Conservation (phyloP, 1,140 invertebrate genomes). For the Holotrichia oblita region DNA sequence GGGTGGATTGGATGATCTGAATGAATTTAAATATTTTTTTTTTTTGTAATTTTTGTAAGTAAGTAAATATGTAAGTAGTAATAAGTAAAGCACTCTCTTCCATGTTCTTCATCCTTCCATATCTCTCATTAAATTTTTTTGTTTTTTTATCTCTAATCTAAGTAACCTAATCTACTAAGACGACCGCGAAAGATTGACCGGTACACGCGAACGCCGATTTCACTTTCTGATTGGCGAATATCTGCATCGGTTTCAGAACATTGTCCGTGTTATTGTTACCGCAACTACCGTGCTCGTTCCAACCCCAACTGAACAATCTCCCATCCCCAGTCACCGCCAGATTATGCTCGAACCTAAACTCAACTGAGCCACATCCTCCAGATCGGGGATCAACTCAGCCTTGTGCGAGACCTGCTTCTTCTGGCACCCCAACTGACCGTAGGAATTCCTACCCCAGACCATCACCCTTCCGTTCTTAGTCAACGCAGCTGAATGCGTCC, state of each 20-base stretch:
- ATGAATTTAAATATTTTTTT: too few species aligned
- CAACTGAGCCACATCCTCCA: constrained; percentile 65
- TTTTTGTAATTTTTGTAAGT: too few species aligned
- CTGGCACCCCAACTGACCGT: constrained; percentile 74
- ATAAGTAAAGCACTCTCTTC: too few species aligned
- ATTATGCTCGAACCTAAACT: constrained; percentile 81
- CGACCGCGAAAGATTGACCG: constrained; percentile 67
- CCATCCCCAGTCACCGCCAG: constrained; percentile 69
- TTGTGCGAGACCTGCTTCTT: constrained; percentile 49
- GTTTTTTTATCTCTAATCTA: too few species aligned
- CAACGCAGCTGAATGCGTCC: constrained; percentile 76
- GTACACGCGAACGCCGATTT: constrained; percentile 64
- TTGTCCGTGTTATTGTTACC: constrained; percentile 74
- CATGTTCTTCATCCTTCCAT: too few species aligned
- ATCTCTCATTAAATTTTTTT: too few species aligned
- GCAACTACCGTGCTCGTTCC: constrained; percentile 92
- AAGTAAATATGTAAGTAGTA: too few species aligned
- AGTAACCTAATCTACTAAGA: constrained; percentile 39
- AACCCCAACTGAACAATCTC: constrained; percentile 82
- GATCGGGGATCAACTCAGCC: constrained; percentile 57
- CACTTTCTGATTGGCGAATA: constrained; percentile 59
- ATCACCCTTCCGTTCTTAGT: constrained; percentile 68
- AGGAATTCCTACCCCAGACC: constrained; percentile 83
- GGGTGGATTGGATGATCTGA: too few species aligned
- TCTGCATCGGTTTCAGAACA: constrained; percentile 62